These are phyloP conservation scores for Neuroscelio doddi DNA, from an alignment of 2,888 invertebrate species.

Conservation along the genomic window DNA sequence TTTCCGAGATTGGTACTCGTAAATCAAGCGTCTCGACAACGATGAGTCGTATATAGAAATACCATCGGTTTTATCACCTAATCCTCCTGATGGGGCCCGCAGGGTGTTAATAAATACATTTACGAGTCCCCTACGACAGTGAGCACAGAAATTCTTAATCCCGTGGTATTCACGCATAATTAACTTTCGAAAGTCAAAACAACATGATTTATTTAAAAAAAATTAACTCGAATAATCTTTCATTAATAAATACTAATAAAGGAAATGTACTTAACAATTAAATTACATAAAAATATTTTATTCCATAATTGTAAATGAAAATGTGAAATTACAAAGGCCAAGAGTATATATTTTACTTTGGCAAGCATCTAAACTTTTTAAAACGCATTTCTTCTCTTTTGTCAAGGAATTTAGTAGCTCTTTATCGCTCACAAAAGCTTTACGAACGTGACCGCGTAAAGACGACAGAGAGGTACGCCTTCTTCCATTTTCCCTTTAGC, in stretches of 20 bases:
- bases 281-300: no score
- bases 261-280: no score
- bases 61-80: slow-evolving; percentile 45
- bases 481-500: slow-evolving; percentile 53
- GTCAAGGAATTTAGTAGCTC: slow-evolving; percentile 41
- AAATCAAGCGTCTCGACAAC: slow-evolving; percentile 41
- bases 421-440: slow-evolving; percentile 54
- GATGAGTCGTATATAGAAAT: slow-evolving; percentile 32
- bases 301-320: no score
- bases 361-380: slow-evolving; percentile 13
- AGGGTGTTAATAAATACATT: slow-evolving; percentile 52
- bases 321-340: not conserved
- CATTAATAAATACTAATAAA: no score
- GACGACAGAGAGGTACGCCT: slow-evolving; percentile 56
- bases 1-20: slow-evolving; percentile 43
- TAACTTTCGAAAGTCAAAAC: slow-evolving; percentile 33
- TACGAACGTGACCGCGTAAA: slow-evolving; percentile 57
- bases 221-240: no score
- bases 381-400: slow-evolving; percentile 23
- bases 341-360: not conserved
- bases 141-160: slow-evolving; percentile 30
- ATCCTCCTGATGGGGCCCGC: slow-evolving; percentile 39
- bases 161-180: slow-evolving; percentile 40
- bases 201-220: slow-evolving; percentile 31
- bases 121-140: slow-evolving; percentile 38